phyloP scores from a whole-genome alignment of 2,888 invertebrate species.

The Leptogaster cylindrica region DNA sequence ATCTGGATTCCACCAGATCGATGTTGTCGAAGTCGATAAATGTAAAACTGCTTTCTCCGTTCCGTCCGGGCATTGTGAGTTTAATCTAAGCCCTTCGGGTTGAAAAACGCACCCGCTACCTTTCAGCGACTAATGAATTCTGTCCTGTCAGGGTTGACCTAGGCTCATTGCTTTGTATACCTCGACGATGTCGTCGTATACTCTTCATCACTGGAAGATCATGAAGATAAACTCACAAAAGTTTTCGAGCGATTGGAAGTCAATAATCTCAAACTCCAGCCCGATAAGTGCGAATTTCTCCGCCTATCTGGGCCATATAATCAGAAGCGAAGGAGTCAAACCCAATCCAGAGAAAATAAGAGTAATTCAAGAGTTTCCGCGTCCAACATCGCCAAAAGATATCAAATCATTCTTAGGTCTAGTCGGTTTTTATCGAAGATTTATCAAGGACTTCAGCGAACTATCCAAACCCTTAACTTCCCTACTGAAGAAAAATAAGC shows the following conservation, averaged over 20 bases:
- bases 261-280: constrained; percentile 38
- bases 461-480: constrained; percentile 51
- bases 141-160: constrained; percentile 33
- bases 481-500: background rate
- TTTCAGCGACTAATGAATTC: constrained; percentile 46
- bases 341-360: constrained; percentile 21
- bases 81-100: constrained; percentile 40
- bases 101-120: constrained; percentile 42
- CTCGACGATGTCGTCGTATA: constrained; percentile 44
- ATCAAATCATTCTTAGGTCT: constrained; percentile 10
- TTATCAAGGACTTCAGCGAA: constrained; percentile 57
- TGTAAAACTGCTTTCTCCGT: constrained; percentile 43
- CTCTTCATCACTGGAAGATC: constrained; percentile 16
- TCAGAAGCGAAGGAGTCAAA: constrained; percentile 18
- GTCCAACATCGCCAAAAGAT: constrained; percentile 42
- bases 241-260: constrained; percentile 18
- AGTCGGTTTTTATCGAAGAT: constrained; percentile 25
- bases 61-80: constrained; percentile 33
- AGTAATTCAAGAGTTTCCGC: constrained; percentile 30
- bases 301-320: constrained; percentile 40
- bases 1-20: constrained; percentile 47
- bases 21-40: constrained; percentile 42
- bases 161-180: constrained; percentile 42
- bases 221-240: constrained; percentile 27
- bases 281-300: constrained; percentile 33